Evolutionary conservation across 2,113 vertebrate species (phyloP).

Genomic region (Callorhinus ursinus): DNA sequence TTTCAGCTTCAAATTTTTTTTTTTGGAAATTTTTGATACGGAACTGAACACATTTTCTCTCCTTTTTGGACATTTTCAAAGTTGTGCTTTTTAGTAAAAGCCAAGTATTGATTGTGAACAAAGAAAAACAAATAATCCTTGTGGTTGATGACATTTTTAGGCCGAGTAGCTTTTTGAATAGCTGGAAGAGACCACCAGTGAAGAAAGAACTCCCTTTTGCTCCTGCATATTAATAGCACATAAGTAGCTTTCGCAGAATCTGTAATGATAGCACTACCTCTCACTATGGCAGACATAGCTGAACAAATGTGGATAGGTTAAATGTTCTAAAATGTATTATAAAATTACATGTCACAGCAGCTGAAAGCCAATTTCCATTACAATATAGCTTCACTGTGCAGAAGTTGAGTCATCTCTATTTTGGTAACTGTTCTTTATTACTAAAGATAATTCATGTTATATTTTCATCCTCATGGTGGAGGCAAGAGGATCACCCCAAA

Average conservation of each 20-base stretch:
- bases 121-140: conserved; percentile 65
- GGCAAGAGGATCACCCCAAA: conserved; percentile 58
- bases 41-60: conserved; percentile 48
- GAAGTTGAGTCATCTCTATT: conserved; percentile 81
- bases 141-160: conserved; percentile 65
- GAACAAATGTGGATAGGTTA: conserved; percentile 45
- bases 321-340: conserved; percentile 76
- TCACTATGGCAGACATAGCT: conserved; percentile 39
- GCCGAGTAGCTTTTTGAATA: conserved; percentile 45
- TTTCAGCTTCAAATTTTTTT: conserved; percentile 43
- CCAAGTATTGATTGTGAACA: conserved; percentile 59
- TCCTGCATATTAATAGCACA: conserved; percentile 54
- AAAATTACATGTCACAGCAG: conserved; percentile 72
- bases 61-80: conserved; percentile 40
- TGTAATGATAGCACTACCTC: conserved; percentile 43
- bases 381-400: conserved; percentile 57
- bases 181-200: conserved; percentile 65
- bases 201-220: conserved; percentile 60
- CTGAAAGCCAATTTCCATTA: conserved; percentile 79
- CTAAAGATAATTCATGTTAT: conserved; percentile 72
- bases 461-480: conserved; percentile 67
- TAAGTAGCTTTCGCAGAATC: conserved; percentile 42
- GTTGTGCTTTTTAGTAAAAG: conserved; percentile 63
- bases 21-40: conserved; percentile 45
- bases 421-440: conserved; percentile 80